Percentiles rank a stretch among this genome's conserved stretches.
These are phyloP conservation scores for Hyphantria cunea DNA, from an alignment of 1,140 invertebrate genomes.

Conservation along the genomic window DNA sequence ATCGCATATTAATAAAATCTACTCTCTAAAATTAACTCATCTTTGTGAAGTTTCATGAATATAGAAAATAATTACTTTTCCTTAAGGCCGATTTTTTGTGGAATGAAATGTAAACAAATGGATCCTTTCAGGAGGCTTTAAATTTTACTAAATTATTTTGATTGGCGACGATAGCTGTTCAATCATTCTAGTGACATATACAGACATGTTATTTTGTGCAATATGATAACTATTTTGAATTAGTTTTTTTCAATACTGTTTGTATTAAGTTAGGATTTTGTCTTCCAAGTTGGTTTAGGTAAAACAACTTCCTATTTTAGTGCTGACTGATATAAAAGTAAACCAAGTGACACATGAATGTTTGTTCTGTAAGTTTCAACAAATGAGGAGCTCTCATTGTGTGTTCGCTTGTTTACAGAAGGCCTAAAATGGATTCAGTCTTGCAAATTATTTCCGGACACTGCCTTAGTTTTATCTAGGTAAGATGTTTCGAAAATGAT, in stretches of 20 bases:
- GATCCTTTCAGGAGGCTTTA: constrained; percentile 13
- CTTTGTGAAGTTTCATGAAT: neutral
- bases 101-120: constrained; percentile 6
- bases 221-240: constrained; percentile 32
- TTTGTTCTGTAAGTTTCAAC: too few relatives aligned
- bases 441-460: constrained; percentile 43
- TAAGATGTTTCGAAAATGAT: constrained; percentile 35
- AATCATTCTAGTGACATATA: neutral
- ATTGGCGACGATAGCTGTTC: constrained; percentile 1
- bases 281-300: constrained; percentile 34
- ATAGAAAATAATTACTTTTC: too few relatives aligned
- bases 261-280: constrained; percentile 26
- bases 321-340: constrained; percentile 7
- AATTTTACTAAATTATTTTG: constrained; percentile 3
- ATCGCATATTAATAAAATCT: neutral
- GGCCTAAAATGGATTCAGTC: constrained; percentile 13
- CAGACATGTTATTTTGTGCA: constrained; percentile 33
- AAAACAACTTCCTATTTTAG: constrained; percentile 6
- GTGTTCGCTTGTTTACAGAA: neutral
- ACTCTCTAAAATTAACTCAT: neutral
- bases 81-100: constrained; percentile 6
- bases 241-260: constrained; percentile 21
- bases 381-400: too few relatives aligned
- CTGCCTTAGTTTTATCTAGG: constrained; percentile 67
- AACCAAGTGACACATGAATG: neutral